Conservation (phyloP, 2,797 vertebrate species). For the Petrocephalus schoutedeni region DNA sequence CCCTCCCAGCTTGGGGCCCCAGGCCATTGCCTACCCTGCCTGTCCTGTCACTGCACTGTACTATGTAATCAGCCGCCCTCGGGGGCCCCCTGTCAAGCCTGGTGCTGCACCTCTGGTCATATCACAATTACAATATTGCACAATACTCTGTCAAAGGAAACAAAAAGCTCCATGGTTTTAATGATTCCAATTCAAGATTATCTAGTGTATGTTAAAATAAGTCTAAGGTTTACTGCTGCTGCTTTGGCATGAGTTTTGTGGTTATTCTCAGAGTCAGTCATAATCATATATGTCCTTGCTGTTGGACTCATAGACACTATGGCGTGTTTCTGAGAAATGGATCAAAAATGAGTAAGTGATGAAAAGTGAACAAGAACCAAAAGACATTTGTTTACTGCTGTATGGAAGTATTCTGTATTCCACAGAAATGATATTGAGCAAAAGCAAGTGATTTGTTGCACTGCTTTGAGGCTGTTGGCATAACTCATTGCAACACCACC, state of each 20-base stretch:
- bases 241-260: neutral
- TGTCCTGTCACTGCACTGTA: too few relatives aligned
- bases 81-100: too few relatives aligned
- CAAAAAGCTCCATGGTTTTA: neutral
- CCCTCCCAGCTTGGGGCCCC: too few relatives aligned
- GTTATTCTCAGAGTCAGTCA: neutral
- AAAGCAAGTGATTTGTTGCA: neutral
- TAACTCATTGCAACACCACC: neutral
- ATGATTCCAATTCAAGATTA: neutral
- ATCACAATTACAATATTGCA: too few relatives aligned
- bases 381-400: neutral
- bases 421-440: neutral
- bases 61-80: too few relatives aligned
- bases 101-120: too few relatives aligned
- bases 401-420: neutral
- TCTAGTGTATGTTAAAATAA: neutral
- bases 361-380: neutral
- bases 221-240: neutral
- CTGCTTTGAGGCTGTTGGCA: neutral
- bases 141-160: neutral
- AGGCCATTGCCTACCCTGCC: too few relatives aligned
- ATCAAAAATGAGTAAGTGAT: neutral
- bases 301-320: neutral
- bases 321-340: neutral
- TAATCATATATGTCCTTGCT: neutral